These are phyloP conservation scores for Calyptomena viridis DNA, from an alignment of 2,113 vertebrate species.

Conservation along the genomic window DNA sequence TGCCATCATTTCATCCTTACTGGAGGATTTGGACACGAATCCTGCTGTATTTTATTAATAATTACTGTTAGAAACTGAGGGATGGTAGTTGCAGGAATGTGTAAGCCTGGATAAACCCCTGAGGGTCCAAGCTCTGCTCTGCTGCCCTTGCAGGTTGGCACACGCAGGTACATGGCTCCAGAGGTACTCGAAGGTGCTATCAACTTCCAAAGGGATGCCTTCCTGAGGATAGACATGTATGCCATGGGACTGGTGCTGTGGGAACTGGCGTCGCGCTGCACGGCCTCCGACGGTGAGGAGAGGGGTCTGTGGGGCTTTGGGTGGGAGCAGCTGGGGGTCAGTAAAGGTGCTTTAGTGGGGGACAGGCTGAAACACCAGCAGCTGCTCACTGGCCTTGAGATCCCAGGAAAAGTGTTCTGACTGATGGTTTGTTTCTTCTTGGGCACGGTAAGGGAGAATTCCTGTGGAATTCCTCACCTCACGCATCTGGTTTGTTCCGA, in stretches of 20 bases:
- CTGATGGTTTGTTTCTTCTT: neutral
- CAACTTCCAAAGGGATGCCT: conserved; percentile 97
- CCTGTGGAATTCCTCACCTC: neutral
- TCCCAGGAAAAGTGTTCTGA: neutral
- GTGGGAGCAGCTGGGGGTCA: too few relatives aligned
- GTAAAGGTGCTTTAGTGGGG: too few relatives aligned
- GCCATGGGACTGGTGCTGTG: conserved; percentile 93
- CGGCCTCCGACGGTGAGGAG: conserved; percentile 87
- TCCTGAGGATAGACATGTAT: conserved; percentile 98
- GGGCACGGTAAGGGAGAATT: neutral
- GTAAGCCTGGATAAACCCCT: fast-evolving
- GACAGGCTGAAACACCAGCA: too few relatives aligned
- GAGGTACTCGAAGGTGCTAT: conserved; percentile 98
- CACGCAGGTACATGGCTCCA: conserved; percentile 96
- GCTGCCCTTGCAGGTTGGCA: conserved; percentile 84
- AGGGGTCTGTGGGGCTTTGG: too few relatives aligned
- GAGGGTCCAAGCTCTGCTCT: neutral
- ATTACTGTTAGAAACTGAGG: fast-evolving
- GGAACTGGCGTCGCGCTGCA: conserved; percentile 92
- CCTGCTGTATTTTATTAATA: fast-evolving
- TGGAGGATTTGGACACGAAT: too few relatives aligned
- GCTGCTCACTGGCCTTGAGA: too few relatives aligned
- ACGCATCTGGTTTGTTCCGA: fast-evolving
- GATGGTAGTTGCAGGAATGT: neutral
- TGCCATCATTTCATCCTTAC: neutral